Base-by-base conservation (phyloP, 2,113 vertebrate genomes). In the Gallinago undulata region DNA sequence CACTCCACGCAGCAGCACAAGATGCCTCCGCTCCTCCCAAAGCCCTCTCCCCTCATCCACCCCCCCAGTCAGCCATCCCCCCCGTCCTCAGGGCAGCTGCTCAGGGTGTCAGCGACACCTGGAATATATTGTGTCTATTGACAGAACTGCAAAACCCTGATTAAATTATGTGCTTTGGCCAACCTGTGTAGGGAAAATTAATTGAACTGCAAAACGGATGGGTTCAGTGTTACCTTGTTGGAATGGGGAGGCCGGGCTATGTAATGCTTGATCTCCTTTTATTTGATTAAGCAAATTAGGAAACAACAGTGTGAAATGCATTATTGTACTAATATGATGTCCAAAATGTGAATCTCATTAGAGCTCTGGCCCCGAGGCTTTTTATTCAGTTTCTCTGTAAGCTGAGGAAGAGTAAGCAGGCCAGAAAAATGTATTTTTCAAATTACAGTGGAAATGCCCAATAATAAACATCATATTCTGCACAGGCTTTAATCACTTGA, bases 291-390 rank as follows among this genome's bases (percentile, higher is more conserved):
- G 87, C 84, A 93, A 93, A 97, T 96, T 85, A 96, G 84, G 93
- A 89, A 94, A 97, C 93, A 96, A 91, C 89, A 76, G 87, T 97
- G 91, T 96, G 93, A 96, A 95, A 97, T 95, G 93, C 89, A 91
- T 94, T 94, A 75, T 56, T 96, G 89, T 85, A 87, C 74, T 66
- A 81, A 85, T 66, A 51, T 25, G 53, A 91, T 77, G 84, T 93
- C 93, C 91, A 96, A 96, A 96, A 90, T 16, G 55, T 83, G 90
- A 85, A 85, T 95, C 87, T 86, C 90, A 74, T 96, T 95, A 96
- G 41, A 88, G 75, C 63, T 70, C 78, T 80, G 82, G 87, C 82
- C 78, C 43, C 1, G 0, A 35, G 1, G 48, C 51, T 64, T 87
- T 94, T 62, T 30, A 69, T 55, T 70, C 56, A 27, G 48, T 69